Evolutionary conservation across 2,113 vertebrate genomes (phyloP).

Genomic region (Crotalus viridis): DNA sequence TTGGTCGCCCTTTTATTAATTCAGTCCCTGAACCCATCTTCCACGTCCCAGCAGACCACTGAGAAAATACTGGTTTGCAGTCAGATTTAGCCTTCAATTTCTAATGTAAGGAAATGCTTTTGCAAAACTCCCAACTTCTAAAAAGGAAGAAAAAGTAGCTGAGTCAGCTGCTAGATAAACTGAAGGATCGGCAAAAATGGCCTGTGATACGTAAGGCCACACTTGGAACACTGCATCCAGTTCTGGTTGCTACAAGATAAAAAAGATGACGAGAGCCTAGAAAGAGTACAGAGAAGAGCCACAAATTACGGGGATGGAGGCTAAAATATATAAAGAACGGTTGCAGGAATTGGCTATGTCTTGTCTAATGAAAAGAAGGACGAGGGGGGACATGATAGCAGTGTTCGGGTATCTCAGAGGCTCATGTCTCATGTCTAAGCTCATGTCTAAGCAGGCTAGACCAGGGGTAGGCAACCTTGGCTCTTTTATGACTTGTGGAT

Average conservation of each 20-base stretch:
- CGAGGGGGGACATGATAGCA: background rate
- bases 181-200: background rate
- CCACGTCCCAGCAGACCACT: rapidly evolving
- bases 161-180: background rate
- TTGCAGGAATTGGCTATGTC: background rate
- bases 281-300: background rate
- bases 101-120: background rate
- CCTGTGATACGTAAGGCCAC: background rate
- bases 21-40: background rate
- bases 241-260: background rate
- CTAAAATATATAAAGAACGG: background rate
- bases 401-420: rapidly evolving
- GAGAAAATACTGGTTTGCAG: background rate
- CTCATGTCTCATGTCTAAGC: no score
- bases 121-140: background rate
- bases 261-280: background rate
- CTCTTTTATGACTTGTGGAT: no score
- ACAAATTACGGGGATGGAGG: background rate
- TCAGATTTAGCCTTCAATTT: background rate
- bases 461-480: no score
- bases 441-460: no score
- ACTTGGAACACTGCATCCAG: background rate
- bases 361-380: background rate
- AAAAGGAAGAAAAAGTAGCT: background rate
- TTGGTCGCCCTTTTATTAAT: background rate